phyloP scores from a whole-genome alignment of 2,113 vertebrate genomes.

The Peromyscus californicus region DNA sequence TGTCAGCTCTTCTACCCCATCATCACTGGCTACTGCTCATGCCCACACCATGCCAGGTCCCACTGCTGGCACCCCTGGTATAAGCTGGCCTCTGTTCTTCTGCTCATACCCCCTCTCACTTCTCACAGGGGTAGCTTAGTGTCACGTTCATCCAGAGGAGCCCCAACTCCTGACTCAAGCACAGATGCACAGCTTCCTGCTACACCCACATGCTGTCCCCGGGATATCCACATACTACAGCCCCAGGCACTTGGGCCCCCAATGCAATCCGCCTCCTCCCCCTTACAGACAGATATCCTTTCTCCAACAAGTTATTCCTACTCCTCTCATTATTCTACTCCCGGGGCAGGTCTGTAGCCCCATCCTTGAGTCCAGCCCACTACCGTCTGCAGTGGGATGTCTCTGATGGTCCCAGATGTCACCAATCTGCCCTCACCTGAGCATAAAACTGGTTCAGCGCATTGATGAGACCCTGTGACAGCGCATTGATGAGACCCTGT shows the following conservation, averaged over 20 bases:
- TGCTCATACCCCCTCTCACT: neutral
- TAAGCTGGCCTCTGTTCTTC: neutral
- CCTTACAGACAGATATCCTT: neutral
- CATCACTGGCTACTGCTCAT: too few species aligned
- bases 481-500: neutral
- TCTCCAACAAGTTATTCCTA: rapidly evolving
- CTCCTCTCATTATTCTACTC: neutral
- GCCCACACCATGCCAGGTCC: neutral
- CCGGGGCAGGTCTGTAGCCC: rapidly evolving
- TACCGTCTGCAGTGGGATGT: too few species aligned
- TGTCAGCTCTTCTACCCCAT: rapidly evolving
- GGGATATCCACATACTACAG: rapidly evolving
- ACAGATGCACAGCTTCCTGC: neutral
- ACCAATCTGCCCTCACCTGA: neutral
- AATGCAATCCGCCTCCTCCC: too few species aligned
- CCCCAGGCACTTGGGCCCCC: neutral
- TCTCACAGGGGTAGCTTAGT: neutral
- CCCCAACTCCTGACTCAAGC: neutral
- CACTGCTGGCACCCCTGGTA: neutral
- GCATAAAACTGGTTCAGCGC: neutral
- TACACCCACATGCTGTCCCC: too few species aligned
- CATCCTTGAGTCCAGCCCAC: neutral
- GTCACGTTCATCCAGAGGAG: neutral
- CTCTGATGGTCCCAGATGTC: too few species aligned
- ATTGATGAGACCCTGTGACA: neutral